A percentile compares a stretch with the other conserved stretches of the same genome.
Conservation (phyloP, 2,888 invertebrate species). For the Acleris laterana region DNA sequence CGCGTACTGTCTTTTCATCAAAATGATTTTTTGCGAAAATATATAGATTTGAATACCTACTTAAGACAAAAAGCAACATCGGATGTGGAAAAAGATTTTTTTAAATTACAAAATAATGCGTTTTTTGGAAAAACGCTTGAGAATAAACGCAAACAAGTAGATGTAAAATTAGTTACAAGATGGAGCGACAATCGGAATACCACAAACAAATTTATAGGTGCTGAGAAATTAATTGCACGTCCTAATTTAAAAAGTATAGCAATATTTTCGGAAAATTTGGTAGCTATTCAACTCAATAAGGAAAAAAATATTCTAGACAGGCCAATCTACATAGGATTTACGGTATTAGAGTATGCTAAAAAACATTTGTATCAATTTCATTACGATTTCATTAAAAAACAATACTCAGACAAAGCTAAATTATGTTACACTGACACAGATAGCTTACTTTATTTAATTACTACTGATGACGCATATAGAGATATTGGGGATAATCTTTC, state of each 20-base stretch:
- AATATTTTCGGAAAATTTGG: constrained; percentile 34
- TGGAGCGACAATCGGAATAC: constrained; percentile 23
- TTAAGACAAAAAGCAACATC: background rate
- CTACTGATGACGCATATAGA: background rate
- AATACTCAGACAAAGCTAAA: background rate
- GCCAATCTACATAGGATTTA: too few relatives aligned
- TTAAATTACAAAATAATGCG: constrained; percentile 23
- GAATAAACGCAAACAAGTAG: constrained; percentile 21
- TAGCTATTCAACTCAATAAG: background rate
- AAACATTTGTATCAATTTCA: constrained; percentile 38
- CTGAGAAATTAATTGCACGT: constrained; percentile 20
- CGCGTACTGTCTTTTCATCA: too few relatives aligned
- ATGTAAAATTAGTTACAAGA: constrained; percentile 22
- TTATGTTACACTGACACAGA: constrained; percentile 4
- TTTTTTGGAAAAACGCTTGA: constrained; percentile 35
- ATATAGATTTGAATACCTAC: constrained; percentile 8
- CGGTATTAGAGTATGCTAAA: constrained; percentile 21
- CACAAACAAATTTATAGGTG: constrained; percentile 27
- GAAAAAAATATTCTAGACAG: too few relatives aligned
- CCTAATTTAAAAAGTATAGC: constrained; percentile 33
- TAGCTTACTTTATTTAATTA: background rate
- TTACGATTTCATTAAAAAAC: constrained; percentile 24
- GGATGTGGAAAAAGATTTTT: constrained; percentile 17
- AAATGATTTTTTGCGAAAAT: constrained; percentile 6
- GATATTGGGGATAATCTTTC: background rate